Percentiles rank a stretch among this genome's conserved stretches.
phyloP scores from a whole-genome alignment of 2,797 vertebrate genomes.

The Gobio occitaniae region DNA sequence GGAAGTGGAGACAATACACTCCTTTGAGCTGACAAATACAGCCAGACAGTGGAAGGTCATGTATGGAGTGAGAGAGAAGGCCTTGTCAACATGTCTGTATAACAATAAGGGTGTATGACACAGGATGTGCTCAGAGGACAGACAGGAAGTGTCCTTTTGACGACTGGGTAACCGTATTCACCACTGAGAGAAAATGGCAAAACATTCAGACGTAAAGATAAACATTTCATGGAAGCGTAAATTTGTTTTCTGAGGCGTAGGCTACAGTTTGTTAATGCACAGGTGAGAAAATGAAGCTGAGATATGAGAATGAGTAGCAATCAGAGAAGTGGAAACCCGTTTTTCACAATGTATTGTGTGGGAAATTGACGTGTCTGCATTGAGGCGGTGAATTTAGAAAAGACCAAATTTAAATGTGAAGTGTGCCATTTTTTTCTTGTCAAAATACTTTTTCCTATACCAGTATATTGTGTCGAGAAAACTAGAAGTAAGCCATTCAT shows the following conservation, averaged over 20 bases:
- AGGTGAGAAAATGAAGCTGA: constrained; percentile 71
- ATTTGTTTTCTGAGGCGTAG: constrained; percentile 12
- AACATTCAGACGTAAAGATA: constrained; percentile 27
- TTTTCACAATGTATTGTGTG: constrained; percentile 2
- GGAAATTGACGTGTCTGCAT: neutral
- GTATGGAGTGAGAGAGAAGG: constrained; percentile 28
- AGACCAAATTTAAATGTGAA: constrained; percentile 24
- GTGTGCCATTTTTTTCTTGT: neutral
- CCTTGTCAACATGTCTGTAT: constrained; percentile 46
- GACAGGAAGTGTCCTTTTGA: constrained; percentile 45
- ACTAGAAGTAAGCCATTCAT: neutral
- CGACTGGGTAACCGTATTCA: constrained; percentile 32
- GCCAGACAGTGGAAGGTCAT: constrained; percentile 46
- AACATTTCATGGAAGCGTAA: constrained; percentile 6
- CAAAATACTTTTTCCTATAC: constrained; percentile 16
- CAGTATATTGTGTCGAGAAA: neutral
- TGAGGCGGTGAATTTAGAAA: constrained; percentile 5
- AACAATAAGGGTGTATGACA: constrained; percentile 47
- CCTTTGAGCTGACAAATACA: constrained; percentile 39
- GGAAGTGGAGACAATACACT: constrained; percentile 33
- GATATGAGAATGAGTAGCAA: constrained; percentile 61
- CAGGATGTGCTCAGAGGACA: constrained; percentile 40
- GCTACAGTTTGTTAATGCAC: constrained; percentile 15
- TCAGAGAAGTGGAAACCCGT: constrained; percentile 11
- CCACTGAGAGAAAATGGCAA: constrained; percentile 9